These are phyloP conservation scores for Coremacera marginata DNA, from an alignment of 2,888 invertebrate genomes.

Conservation along the genomic window DNA sequence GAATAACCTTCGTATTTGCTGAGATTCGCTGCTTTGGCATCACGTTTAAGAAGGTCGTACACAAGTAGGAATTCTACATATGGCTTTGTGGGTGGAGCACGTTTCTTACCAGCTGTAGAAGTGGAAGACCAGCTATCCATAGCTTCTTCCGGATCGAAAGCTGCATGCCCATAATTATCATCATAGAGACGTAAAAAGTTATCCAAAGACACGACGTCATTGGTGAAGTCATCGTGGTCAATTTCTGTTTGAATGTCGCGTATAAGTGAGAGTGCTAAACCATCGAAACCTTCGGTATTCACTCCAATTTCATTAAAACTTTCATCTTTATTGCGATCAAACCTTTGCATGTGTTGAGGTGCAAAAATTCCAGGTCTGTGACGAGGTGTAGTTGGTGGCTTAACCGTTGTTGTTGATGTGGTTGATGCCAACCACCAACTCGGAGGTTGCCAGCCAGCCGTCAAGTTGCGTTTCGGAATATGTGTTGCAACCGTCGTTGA, in stretches of 20 bases:
- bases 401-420: constrained; percentile 53
- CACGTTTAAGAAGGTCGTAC: constrained; percentile 68
- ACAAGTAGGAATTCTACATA: constrained; percentile 68
- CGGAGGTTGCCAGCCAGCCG: constrained; percentile 61
- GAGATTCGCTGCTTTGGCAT: constrained; percentile 66
- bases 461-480: constrained; percentile 36
- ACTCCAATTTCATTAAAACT: constrained; percentile 55
- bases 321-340: constrained; percentile 46
- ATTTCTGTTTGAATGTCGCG: constrained; percentile 64
- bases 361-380: constrained; percentile 63
- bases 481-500: constrained; percentile 38
- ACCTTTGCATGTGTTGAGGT: constrained; percentile 55
- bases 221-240: constrained; percentile 61
- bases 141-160: constrained; percentile 58
- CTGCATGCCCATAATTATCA: constrained; percentile 65
- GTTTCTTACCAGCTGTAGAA: constrained; percentile 67
- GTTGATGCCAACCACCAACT: constrained; percentile 56
- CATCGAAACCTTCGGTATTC: constrained; percentile 58
- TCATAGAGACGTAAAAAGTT: constrained; percentile 68
- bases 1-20: constrained; percentile 68
- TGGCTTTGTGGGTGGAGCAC: constrained; percentile 67
- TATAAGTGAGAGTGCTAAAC: constrained; percentile 62
- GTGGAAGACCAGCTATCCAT: constrained; percentile 64
- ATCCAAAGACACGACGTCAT: constrained; percentile 66
- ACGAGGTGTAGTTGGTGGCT: constrained; percentile 55